Evolutionary conservation across 2,113 vertebrate species (phyloP), one percentile per base, ranked within the genome.

Genomic region (Acanthochromis polyacanthus): DNA sequence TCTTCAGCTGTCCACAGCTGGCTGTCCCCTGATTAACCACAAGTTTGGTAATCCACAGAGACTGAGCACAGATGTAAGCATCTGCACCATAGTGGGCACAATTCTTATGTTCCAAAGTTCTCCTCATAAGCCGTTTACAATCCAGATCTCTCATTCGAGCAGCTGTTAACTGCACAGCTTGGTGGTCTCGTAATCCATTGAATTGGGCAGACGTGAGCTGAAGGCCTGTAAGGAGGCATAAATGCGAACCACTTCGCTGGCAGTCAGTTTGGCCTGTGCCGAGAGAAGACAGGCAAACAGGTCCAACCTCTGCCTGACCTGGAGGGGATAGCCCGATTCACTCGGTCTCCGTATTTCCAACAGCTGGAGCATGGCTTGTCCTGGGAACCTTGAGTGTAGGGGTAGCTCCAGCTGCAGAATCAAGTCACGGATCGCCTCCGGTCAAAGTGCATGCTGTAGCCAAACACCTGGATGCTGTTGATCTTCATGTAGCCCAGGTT

Each of bases 401-500:
- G 97, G 92, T 99, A 99, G 93, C n/a, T 99, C 98, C 93, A 99
- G 92, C 90, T 99, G 97, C 81, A 99, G 93, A 78, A 99, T 99
- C 91, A 99, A 93, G 90, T 99, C 98, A 57, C 98, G 95, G 40
- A 99, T 99, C 0, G 98, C 97, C 71, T 99, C 98, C 0, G 98
- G 91, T 99, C 97, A 30, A 99, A 99, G 93, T 97, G 97, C 98
- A 99, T 99, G 95, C 98, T 99, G 94, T 99, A 99, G 88, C 98
- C 98, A 81, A 99, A 99, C 75, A 99, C 98, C 93, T 98, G 97
- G 75, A 99, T 98, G 90, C 96, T 95, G 91, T 98, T 98, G 91
- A 99, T 98, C 93, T 99, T 99, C 98, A 99, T 99, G 87, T 99
- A 99, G 72, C 98, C 97, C 93, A 98, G 95, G 81, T 98, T 99